A percentile compares a stretch with the other conserved stretches of the same genome.
Evolutionary conservation across 2,113 vertebrate species (phyloP).

Genomic region (Alectura lathami): DNA sequence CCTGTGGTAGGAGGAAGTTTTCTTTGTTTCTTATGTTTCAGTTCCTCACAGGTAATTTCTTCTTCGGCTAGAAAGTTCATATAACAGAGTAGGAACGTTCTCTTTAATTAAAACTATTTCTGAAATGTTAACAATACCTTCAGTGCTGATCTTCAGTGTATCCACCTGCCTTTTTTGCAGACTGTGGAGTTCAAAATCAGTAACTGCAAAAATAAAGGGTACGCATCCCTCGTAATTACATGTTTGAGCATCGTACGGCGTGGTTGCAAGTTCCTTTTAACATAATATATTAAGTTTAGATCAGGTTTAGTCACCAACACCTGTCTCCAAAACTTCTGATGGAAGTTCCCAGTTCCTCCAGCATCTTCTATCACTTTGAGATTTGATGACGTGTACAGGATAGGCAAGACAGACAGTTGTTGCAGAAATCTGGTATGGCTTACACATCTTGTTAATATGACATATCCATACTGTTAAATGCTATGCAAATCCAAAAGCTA

Average conservation of each 20-base stretch:
- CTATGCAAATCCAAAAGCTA: too few species aligned
- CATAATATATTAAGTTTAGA: background rate
- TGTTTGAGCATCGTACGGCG: background rate
- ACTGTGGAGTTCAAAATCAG: background rate
- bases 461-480: background rate
- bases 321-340: background rate
- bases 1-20: background rate
- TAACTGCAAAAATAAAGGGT: background rate
- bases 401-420: background rate
- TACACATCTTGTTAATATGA: background rate
- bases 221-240: background rate
- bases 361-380: background rate
- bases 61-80: background rate
- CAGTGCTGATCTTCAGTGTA: background rate
- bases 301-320: background rate
- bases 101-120: background rate
- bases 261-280: background rate
- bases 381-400: background rate
- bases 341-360: background rate
- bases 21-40: background rate
- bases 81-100: background rate
- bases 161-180: background rate
- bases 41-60: background rate
- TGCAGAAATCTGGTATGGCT: background rate
- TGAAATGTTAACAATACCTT: background rate